Evolutionary conservation across 1,140 invertebrate species (phyloP), one percentile per base, ranked within the genome.

Genomic region (Drosophila pseudoananassae): DNA sequence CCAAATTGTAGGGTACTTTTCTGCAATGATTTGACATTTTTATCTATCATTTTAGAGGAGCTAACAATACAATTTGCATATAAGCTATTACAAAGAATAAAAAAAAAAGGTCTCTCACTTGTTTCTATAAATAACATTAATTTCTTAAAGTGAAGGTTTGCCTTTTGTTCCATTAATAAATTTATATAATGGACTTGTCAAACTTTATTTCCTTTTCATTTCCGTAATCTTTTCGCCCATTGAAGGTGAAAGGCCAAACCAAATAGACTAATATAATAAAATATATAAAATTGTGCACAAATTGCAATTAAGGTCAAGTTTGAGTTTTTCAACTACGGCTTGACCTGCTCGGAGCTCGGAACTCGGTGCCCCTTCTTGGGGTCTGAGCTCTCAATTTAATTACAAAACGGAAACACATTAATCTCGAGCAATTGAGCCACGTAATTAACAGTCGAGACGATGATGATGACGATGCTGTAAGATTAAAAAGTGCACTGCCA

Each of bases 391-490:
- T 53, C 36, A 47, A 58, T 75, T 78, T 70, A 83, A 83, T 83
- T 78, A 71, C 70, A 70, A 66, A 66, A 64, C 79, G 79, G 79
- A 83, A 83, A 83, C 69, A 70, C 57, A 78, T 83, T 83, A 75
- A 82, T 78, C 78, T 75, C 49, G 46, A 63, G 81, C 79, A 82
- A 83, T 83, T 78, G 63, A 82, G 74, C 55, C 69, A 75, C 63
- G 70, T 77, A 77, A 82, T 82, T 82, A 77, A 75, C 47, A 25
- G 33, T 25, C 43, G 58, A 45, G 33, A 36, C 10, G 33, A 51
- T 63, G 57, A 51, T 63, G 57, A 68, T 43, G 63, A 54, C 66
- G 66, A 69, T 68, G 66, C 50, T 70, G 66, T 23, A 70, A 56
- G 63, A 40, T 66, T 51, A 17, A 17, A 59, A 59, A 27, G 5